Percentiles rank a stretch among this genome's conserved stretches.
These are phyloP conservation scores for Leptonema lineaticorne DNA, from an alignment of 1,140 invertebrate species.

Conservation along the genomic window DNA sequence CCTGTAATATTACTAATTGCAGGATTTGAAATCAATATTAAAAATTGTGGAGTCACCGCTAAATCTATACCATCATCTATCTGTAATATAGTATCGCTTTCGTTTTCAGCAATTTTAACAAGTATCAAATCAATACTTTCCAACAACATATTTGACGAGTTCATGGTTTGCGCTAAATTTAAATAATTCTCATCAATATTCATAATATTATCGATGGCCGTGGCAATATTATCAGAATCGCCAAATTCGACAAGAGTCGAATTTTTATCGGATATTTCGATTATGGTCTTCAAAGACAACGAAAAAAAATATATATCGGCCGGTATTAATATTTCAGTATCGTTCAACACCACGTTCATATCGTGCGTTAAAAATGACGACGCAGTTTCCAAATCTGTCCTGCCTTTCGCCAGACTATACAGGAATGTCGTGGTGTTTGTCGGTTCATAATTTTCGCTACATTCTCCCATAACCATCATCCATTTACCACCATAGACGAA, in stretches of 20 bases:
- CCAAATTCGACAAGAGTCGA: constrained; percentile 47
- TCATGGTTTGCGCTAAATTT: constrained; percentile 52
- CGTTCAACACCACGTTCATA: constrained; percentile 45
- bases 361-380: constrained; percentile 49
- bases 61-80: constrained; percentile 43
- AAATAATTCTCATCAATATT: constrained; percentile 51
- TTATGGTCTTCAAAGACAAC: constrained; percentile 52
- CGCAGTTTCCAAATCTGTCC: constrained; percentile 44
- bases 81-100: constrained; percentile 40
- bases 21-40: constrained; percentile 58
- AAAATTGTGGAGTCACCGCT: constrained; percentile 51
- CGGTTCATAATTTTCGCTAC: constrained; percentile 49
- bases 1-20: constrained; percentile 57
- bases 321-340: constrained; percentile 51
- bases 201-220: constrained; percentile 54
- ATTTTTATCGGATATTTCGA: constrained; percentile 46
- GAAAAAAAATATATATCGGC: constrained; percentile 57
- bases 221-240: constrained; percentile 52
- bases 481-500: constrained; percentile 52
- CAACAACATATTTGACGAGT: constrained; percentile 58
- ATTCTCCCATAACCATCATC: constrained; percentile 49
- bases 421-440: constrained; percentile 49
- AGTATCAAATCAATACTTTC: constrained; percentile 54
- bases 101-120: constrained; percentile 45
- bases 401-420: constrained; percentile 49